phyloP scores from a whole-genome alignment of 1,140 invertebrate species.

The Pseudobourletiella spinata region DNA sequence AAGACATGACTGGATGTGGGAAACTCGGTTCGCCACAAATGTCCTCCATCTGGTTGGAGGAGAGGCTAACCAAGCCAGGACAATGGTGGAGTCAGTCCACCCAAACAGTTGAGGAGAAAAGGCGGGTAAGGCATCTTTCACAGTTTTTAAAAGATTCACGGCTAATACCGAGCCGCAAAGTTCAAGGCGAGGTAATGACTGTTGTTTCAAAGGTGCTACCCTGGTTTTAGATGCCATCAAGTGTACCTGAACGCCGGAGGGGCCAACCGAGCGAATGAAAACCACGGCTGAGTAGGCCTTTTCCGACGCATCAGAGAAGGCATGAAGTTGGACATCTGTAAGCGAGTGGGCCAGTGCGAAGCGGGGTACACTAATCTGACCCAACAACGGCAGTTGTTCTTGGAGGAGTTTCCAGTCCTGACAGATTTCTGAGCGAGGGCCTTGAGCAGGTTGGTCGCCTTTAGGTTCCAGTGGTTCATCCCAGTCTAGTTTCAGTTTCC shows the following conservation, averaged over 20 bases:
- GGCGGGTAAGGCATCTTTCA: neutral
- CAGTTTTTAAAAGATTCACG: conserved; percentile 7
- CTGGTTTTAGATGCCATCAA: neutral
- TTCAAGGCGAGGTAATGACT: conserved; percentile 15
- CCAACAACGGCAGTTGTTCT: too few relatives aligned
- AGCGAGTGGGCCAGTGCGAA: too few relatives aligned
- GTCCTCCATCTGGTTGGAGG: conserved; percentile 37
- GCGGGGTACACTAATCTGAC: too few relatives aligned
- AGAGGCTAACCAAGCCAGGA: conserved; percentile 39
- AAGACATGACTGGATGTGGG: conserved; percentile 34
- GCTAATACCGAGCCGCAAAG: conserved; percentile 17
- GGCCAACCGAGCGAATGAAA: neutral
- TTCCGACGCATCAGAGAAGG: conserved; percentile 10
- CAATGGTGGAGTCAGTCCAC: conserved; percentile 41
- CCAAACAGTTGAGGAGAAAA: neutral
- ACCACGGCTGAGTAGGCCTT: conserved; percentile 4
- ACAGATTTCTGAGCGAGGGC: too few relatives aligned
- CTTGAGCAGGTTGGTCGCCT: too few relatives aligned
- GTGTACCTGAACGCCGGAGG: too few relatives aligned
- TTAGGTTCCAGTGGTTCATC: conserved; percentile 12
- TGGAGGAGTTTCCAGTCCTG: too few relatives aligned
- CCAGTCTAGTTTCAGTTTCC: neutral
- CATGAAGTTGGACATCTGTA: too few relatives aligned
- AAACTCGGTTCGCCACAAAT: conserved; percentile 41
- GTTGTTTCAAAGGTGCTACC: neutral